phyloP scores from a whole-genome alignment of 2,113 vertebrate species.

The Verasper variegatus region DNA sequence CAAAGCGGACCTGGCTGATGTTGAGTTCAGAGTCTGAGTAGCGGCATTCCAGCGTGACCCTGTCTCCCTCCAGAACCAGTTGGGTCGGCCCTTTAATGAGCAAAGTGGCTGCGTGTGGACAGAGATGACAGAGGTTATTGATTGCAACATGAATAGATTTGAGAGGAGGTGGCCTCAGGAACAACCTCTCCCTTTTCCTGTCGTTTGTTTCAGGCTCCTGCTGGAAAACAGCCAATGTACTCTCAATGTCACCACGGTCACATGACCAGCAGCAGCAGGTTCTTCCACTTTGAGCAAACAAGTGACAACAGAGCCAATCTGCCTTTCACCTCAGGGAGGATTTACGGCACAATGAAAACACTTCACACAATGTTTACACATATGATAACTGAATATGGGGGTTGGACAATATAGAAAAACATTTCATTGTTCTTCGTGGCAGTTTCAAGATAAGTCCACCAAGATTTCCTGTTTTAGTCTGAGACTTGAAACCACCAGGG shows the following conservation, averaged over 20 bases:
- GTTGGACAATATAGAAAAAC: constrained; percentile 1
- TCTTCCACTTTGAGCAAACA: constrained; percentile 4
- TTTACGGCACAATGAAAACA: background rate
- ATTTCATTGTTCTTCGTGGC: background rate
- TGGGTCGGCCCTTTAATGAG: constrained; percentile 73
- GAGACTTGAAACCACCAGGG: constrained; percentile 8
- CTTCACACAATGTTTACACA: background rate
- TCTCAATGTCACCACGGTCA: constrained; percentile 4
- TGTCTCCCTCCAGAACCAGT: constrained; percentile 71
- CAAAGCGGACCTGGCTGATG: constrained; percentile 78
- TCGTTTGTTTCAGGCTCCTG: constrained; percentile 28
- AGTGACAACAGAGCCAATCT: background rate
- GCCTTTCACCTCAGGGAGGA: background rate
- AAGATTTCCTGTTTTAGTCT: constrained; percentile 22
- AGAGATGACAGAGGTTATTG: constrained; percentile 60
- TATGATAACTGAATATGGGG: background rate
- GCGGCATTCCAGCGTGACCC: constrained; percentile 76
- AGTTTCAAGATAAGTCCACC: constrained; percentile 12
- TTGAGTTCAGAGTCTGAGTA: constrained; percentile 68
- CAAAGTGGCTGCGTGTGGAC: constrained; percentile 73
- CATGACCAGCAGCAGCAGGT: constrained; percentile 46
- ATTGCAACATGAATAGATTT: constrained; percentile 30
- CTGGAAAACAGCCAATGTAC: constrained; percentile 7
- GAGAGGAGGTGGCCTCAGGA: background rate
- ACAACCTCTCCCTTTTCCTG: constrained; percentile 43